Evolutionary conservation across 2,888 invertebrate genomes (phyloP), one percentile per base, ranked within the genome.

Genomic region (Aromia moschata): DNA sequence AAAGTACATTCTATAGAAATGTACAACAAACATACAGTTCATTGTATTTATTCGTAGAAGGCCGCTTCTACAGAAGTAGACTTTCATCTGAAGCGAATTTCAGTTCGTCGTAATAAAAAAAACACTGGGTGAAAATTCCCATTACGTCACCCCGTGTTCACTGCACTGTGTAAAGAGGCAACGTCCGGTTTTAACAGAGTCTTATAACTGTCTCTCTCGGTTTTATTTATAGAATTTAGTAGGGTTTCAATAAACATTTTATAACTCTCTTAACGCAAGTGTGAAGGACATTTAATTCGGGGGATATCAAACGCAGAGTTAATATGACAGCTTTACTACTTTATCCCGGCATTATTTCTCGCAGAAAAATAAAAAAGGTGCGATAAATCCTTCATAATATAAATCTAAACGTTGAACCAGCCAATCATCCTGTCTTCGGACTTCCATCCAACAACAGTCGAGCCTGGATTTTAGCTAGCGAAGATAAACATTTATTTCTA

Each of bases 371-470:
- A 74, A 74, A 72, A 70, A 69, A 70, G 70, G 59, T 67, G 69
- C 71, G 70, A 73, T 76, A 75, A 76, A 77, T 75, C 73, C 73
- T 70, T 73, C 74, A 72, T 75, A 74, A 75, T 73, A 75, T 75
- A 75, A 74, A 74, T 75, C 75, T 61, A 17, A 60, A 71, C 65
- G 70, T 70, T 70, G 62, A 71, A 70, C 71, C 63, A 71, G 69
- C 72, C 73, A 74, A 74, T 74, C 74, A 74, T 74, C 69, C 70
- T 69, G 71, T 73, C 70, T 68, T 67, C 64, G 62, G 58, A 62
- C 65, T 67, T 65, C 63, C 60, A 68, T 60, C 44, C 25, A 10
- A 41, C 36, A 31, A 47, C 14, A 51, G 46, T 38, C 46, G 58
- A 58, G 64, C 59, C 61, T 57, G 66, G 64, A 70, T 70, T 70